Percentiles rank a stretch among this genome's conserved stretches.
Conservation (phyloP, 2,888 invertebrate genomes). For the Sacculina carcini region DNA sequence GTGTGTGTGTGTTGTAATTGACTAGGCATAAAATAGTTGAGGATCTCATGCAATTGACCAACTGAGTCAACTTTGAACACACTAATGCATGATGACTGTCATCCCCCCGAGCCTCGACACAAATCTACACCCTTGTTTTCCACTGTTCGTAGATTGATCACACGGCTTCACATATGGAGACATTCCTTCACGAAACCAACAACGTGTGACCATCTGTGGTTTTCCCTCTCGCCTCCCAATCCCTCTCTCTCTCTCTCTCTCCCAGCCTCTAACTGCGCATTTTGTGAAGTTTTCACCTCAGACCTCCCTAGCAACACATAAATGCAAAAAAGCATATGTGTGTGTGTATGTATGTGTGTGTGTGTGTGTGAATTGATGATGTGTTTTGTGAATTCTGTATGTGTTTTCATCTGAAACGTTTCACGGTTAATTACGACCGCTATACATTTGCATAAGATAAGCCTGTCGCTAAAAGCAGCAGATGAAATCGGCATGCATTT, state of each 20-base stretch:
- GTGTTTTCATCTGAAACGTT: too few relatives aligned
- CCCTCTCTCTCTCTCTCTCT: neutral
- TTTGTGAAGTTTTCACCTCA: neutral
- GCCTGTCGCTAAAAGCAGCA: too few relatives aligned
- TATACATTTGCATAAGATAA: too few relatives aligned
- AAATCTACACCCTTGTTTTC: conserved; percentile 11
- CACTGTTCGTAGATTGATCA: conserved; percentile 13
- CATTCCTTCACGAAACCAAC: neutral
- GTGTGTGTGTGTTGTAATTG: too few relatives aligned
- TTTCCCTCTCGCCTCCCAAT: neutral
- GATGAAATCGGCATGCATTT: too few relatives aligned
- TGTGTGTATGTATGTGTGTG: neutral
- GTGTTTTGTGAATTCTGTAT: too few relatives aligned
- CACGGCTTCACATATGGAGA: conserved; percentile 6
- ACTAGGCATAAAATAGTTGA: too few relatives aligned
- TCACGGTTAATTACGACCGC: too few relatives aligned
- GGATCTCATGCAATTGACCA: too few relatives aligned
- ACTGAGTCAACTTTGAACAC: too few relatives aligned
- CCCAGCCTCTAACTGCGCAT: neutral
- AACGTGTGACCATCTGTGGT: neutral
- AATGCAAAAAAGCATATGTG: neutral
- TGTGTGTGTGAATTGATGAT: neutral
- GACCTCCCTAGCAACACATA: neutral
- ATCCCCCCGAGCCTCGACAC: too few relatives aligned
- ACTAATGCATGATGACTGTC: too few relatives aligned